phyloP scores from a whole-genome alignment of 1,140 invertebrate genomes.

The Paraescarpia echinospica region DNA sequence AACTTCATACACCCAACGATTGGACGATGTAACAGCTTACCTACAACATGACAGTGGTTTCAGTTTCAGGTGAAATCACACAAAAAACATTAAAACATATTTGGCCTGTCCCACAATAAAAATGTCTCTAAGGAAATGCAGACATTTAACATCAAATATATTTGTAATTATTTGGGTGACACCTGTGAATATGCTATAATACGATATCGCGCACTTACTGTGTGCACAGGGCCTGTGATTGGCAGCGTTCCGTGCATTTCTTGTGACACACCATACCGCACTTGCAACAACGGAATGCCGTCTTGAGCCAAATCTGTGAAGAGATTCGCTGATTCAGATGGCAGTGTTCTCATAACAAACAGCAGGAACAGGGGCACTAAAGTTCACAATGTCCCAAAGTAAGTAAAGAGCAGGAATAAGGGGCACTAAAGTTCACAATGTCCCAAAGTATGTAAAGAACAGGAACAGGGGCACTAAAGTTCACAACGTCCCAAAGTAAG shows the following conservation, averaged over 20 bases:
- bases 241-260: slow-evolving; percentile 87
- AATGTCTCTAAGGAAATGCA: neutral
- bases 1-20: neutral
- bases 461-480: no score
- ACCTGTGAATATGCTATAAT: no score
- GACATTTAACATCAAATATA: neutral
- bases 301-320: slow-evolving; percentile 91
- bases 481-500: no score
- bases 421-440: no score
- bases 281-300: slow-evolving; percentile 83
- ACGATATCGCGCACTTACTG: slow-evolving; percentile 39
- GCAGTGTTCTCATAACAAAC: no score
- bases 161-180: no score
- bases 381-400: no score
- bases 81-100: neutral
- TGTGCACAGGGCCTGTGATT: slow-evolving; percentile 72
- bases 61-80: neutral
- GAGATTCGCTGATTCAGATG: neutral
- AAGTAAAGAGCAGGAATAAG: no score
- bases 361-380: no score
- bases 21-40: neutral
- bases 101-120: neutral
- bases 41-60: no score
- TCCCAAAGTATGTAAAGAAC: no score
- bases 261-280: slow-evolving; percentile 92